Base-by-base conservation (phyloP, 1,140 invertebrate genomes). In the Gonioctena quinquepunctata region DNA sequence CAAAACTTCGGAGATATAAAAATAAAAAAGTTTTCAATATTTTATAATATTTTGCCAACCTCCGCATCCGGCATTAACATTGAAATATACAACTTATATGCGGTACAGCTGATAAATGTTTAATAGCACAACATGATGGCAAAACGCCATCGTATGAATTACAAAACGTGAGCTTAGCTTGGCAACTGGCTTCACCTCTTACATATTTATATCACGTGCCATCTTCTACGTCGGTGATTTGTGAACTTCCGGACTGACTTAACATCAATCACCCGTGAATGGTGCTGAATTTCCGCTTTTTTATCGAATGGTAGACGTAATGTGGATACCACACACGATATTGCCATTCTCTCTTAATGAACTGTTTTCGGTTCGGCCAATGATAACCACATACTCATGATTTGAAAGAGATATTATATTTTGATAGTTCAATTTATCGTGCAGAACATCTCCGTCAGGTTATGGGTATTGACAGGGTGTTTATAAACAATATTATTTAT, bases 141-240 rank as follows among this genome's bases (percentile, higher is more conserved):
- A n/a, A n/a, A n/a, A 42, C 13, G 1, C 1, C 16, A n/a, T 56
- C 48, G 13, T 21, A 54, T 19, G 54, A 50, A 54, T 26, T 66
- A 66, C 64, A 66, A 19, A 66, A 66, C 25, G 42, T 27, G 26
- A 54, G 25, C 23, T 13, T 21, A 54, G 25, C 23, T 13, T 21
- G 22, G n/a, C 50, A 16, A 57, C 64, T 26, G 28, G 57, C 66
- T 11, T 48, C n/a, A 25, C 42, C 67, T 61, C 57, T 26, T 61
- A 68, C 67, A 49, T 52, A 68, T 68, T 68, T 52, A 61, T 33
- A 57, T 68, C 67, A 68, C 67, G 67, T 68, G 67, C 67, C 67
- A 57, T 57, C 25, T 61, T 68, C 56, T 49, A 57, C 56, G 67
- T 50, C 67, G 54, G 27, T 68, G 67, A 61, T 68, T 68, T 68